Conservation (phyloP, 2,113 vertebrate species). For the Chauna torquata region DNA sequence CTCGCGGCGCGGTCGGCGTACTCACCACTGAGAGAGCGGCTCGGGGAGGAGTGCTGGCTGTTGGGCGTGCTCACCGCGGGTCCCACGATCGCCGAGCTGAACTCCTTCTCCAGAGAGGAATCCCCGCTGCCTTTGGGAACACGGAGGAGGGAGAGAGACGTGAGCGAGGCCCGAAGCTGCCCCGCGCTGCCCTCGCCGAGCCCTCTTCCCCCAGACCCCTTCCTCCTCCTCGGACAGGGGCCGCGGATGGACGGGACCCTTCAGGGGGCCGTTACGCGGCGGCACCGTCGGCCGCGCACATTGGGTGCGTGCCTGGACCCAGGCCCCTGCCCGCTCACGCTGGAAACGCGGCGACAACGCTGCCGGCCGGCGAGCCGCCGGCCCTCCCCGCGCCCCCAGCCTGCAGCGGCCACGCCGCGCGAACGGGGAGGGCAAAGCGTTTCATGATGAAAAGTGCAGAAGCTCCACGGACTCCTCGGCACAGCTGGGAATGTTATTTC, state of each 20-base stretch:
- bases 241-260: too few relatives aligned
- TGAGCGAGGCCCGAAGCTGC: background rate
- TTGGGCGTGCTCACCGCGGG: constrained; percentile 88
- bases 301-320: background rate
- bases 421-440: accelerated
- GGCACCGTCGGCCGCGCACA: too few relatives aligned
- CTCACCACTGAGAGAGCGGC: constrained; percentile 90
- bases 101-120: constrained; percentile 91
- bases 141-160: background rate
- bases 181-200: too few relatives aligned
- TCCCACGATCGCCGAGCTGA: constrained; percentile 84
- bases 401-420: background rate
- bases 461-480: background rate
- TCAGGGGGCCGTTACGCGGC: too few relatives aligned
- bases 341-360: background rate
- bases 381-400: background rate
- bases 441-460: background rate
- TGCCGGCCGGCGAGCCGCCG: background rate
- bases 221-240: too few relatives aligned
- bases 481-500: background rate
- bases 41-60: constrained; percentile 92
- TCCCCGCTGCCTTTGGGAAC: constrained; percentile 88
- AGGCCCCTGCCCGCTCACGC: background rate
- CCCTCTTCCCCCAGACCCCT: too few relatives aligned
- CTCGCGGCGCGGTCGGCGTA: background rate